Evolutionary conservation across 2,113 vertebrate species (phyloP), one percentile per base, ranked within the genome.

Genomic region (Upupa epops): DNA sequence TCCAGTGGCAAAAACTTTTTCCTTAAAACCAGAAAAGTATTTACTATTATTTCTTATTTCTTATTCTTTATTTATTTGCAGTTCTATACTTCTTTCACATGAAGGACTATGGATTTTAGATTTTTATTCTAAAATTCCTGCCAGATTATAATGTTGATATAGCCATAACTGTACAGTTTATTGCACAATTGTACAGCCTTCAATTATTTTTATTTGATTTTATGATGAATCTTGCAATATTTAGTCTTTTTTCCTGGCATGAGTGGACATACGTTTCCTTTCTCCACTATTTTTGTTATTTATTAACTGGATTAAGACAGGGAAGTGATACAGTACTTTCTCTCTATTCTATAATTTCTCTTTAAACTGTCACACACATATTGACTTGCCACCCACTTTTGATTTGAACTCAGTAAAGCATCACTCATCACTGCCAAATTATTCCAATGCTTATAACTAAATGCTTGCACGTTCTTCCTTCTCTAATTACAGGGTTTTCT

Each of bases 1-100:
- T 15, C 31, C 40, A 2, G 5, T 18, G 56, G 28, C 31, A 54
- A 32, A 22, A 11, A 7, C 0, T 1, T 1, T 80, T 17, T 8
- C 28, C 25, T 37, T 15, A 20, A 32, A 20, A 61, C 13, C 1
- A 52, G 17, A 26, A 37, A n/a, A n/a, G n/a, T n/a, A n/a, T n/a
- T n/a, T n/a, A n/a, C n/a, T n/a, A n/a, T n/a, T n/a, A n/a, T n/a
- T n/a, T n/a, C n/a, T n/a, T n/a, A n/a, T n/a, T n/a, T n/a, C n/a
- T n/a, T n/a, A n/a, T n/a, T n/a, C n/a, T n/a, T n/a, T n/a, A n/a
- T n/a, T n/a, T n/a, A n/a, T n/a, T n/a, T n/a, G n/a, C n/a, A n/a
- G n/a, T n/a, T n/a, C 11, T 25, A 22, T 4, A 12, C 12, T 42
- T 52, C 17, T 28, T 81, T 14, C 32, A 34, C 1, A 0, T 5